Conservation (phyloP, 2,797 vertebrate species). For the Eidolon dupreanum region DNA sequence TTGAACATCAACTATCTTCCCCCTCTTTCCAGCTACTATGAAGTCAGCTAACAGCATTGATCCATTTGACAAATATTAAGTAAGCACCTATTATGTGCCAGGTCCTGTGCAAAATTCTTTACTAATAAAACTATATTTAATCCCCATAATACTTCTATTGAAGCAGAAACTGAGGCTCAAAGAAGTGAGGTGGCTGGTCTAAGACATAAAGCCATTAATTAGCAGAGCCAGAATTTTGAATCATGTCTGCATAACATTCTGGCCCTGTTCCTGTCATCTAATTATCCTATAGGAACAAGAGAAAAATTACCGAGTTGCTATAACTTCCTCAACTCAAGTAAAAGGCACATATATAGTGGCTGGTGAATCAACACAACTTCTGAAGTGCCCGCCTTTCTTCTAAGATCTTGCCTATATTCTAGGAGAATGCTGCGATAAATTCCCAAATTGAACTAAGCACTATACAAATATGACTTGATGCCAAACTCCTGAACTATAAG, state of each 20-base stretch:
- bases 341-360: background rate
- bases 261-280: background rate
- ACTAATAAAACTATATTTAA: background rate
- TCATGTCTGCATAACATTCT: background rate
- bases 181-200: background rate
- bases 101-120: background rate
- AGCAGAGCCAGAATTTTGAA: background rate
- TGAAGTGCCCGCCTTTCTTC: background rate
- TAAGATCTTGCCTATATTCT: background rate
- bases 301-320: background rate
- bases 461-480: background rate
- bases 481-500: background rate
- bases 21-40: background rate
- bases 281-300: background rate
- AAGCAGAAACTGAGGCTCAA: background rate
- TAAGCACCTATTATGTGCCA: background rate
- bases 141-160: background rate
- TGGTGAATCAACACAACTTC: background rate
- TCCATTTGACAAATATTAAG: background rate
- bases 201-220: background rate
- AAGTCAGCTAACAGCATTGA: background rate
- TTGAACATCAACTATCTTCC: background rate
- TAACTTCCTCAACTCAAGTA: constrained; percentile 2
- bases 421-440: background rate
- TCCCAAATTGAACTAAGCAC: background rate